phyloP scores from a whole-genome alignment of 2,797 vertebrate genomes.

The Silurus lanzhouensis region DNA sequence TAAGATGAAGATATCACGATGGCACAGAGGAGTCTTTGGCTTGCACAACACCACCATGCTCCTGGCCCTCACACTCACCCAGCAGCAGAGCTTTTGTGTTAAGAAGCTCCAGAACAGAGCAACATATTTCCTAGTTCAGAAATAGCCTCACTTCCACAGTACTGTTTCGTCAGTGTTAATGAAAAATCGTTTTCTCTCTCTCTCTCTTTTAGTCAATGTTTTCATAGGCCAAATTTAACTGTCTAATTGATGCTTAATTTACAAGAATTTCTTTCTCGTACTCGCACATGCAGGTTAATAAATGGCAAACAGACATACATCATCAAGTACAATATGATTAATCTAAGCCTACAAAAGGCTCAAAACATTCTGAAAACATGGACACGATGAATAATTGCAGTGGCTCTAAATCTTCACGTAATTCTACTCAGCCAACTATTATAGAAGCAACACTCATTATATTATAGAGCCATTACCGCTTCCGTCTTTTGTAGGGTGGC shows the following conservation, averaged over 20 bases:
- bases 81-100: neutral
- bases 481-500: neutral
- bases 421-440: too few relatives aligned
- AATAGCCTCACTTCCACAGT: conserved; percentile 5
- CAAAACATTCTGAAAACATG: too few relatives aligned
- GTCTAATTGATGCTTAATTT: neutral
- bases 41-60: neutral
- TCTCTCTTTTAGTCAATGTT: too few relatives aligned
- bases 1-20: conserved; percentile 50
- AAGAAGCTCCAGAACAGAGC: conserved; percentile 31
- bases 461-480: too few relatives aligned
- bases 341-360: neutral
- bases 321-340: neutral
- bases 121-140: neutral
- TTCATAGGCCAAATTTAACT: neutral
- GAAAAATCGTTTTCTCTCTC: neutral
- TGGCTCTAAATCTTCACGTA: too few relatives aligned
- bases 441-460: too few relatives aligned
- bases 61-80: neutral
- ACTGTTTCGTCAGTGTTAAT: conserved; percentile 4
- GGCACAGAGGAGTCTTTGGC: conserved; percentile 40
- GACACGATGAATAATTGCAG: too few relatives aligned
- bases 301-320: too few relatives aligned
- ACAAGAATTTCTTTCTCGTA: neutral
- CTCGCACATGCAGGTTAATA: too few relatives aligned